These are phyloP conservation scores for Lethrus apterus DNA, from an alignment of 1,140 invertebrate genomes.

Conservation along the genomic window DNA sequence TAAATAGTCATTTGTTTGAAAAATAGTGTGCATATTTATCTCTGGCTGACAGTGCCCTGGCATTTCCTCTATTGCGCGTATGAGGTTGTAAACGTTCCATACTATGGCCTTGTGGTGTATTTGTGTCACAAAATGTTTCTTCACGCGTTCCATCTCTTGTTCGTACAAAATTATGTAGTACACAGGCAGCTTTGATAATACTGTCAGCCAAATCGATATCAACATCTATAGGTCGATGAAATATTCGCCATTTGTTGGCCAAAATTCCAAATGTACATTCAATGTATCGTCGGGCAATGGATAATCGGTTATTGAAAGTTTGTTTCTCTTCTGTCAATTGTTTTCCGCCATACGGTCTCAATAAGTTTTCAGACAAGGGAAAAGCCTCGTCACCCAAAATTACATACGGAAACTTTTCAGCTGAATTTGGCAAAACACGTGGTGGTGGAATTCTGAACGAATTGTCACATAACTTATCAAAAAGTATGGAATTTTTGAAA, in stretches of 20 bases:
- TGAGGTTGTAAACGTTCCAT: conserved; percentile 7
- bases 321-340: conserved; percentile 31
- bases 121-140: conserved; percentile 2
- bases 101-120: conserved; percentile 5
- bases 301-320: conserved; percentile 39
- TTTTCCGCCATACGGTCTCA: conserved; percentile 37
- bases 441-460: conserved; percentile 24
- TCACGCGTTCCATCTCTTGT: conserved; percentile 16
- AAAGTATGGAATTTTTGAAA: conserved; percentile 32
- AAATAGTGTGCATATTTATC: conserved; percentile 11
- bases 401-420: conserved; percentile 25
- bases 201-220: conserved; percentile 28
- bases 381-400: conserved; percentile 42
- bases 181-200: conserved; percentile 26
- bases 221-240: conserved; percentile 31
- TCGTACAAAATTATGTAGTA: conserved; percentile 29
- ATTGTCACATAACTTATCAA: conserved; percentile 21
- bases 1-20: conserved; percentile 6
- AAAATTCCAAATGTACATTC: conserved; percentile 42
- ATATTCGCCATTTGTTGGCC: conserved; percentile 40
- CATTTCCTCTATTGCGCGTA: conserved; percentile 7
- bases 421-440: conserved; percentile 19
- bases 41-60: conserved; percentile 5
- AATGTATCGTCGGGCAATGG: conserved; percentile 36
- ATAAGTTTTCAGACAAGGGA: conserved; percentile 27